phyloP scores from a whole-genome alignment of 2,888 invertebrate genomes.

The Cephonodes hylas region DNA sequence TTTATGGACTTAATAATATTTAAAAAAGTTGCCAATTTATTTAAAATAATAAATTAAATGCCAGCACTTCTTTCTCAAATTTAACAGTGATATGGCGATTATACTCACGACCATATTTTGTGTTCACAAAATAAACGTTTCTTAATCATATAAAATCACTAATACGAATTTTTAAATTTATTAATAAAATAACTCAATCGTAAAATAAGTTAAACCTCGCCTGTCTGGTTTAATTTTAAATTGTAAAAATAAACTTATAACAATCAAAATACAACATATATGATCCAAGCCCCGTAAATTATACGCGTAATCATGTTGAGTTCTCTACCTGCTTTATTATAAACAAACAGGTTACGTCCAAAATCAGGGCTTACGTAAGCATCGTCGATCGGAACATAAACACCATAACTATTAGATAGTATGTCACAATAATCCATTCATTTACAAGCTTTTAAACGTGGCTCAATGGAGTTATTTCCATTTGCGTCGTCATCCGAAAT shows the following conservation, averaged over 20 bases:
- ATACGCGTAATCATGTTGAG: neutral
- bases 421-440: neutral
- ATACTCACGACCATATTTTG: no score
- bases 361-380: neutral
- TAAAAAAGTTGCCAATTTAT: neutral
- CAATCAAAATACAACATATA: neutral
- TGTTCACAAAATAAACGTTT: no score
- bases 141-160: no score
- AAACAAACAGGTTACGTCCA: neutral
- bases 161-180: no score
- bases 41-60: no score
- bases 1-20: neutral
- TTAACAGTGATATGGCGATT: no score
- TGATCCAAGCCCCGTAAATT: neutral
- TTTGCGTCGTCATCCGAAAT: slow-evolving; percentile 10
- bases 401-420: neutral
- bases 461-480: slow-evolving; percentile 11
- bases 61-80: no score
- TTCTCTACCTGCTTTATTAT: neutral
- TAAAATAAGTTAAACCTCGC: no score
- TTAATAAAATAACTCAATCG: no score
- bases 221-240: neutral
- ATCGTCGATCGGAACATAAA: neutral
- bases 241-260: neutral
- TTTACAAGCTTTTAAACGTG: neutral